A percentile compares a stretch with the other conserved stretches of the same genome.
These are phyloP conservation scores for Geopemphigus sp. DNA, from an alignment of 1,140 invertebrate species.

Conservation along the genomic window DNA sequence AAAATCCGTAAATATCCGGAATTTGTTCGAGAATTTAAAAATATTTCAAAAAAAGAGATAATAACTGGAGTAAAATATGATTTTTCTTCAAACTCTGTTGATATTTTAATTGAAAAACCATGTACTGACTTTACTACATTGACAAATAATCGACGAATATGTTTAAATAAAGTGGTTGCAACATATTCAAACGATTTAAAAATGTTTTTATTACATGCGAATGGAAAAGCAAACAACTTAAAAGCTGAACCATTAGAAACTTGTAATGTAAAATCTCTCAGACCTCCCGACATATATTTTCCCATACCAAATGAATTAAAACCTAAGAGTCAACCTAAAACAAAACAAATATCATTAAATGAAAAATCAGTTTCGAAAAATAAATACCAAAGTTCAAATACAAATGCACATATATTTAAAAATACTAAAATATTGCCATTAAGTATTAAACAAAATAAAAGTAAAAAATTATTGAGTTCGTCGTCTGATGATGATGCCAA, in stretches of 20 bases:
- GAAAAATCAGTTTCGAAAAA: not conserved
- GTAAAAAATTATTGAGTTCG: too few relatives aligned
- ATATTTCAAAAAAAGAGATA: not conserved
- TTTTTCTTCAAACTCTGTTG: not conserved
- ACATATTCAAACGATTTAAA: not conserved
- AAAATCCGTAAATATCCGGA: conserved; percentile 1
- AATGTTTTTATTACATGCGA: not conserved
- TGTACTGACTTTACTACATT: not conserved
- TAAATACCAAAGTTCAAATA: too few relatives aligned
- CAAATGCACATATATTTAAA: too few relatives aligned
- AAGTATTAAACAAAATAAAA: not conserved
- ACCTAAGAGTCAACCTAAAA: not conserved
- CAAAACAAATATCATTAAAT: not conserved
- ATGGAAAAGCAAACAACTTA: not conserved
- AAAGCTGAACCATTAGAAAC: conserved; percentile 2
- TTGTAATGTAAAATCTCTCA: not conserved
- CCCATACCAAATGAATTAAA: not conserved
- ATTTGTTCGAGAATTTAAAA: not conserved
- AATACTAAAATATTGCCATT: not conserved
- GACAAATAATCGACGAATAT: not conserved
- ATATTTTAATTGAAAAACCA: conserved; percentile 10
- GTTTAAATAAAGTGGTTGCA: not conserved
- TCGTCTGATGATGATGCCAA: conserved; percentile 2
- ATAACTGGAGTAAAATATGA: not conserved
- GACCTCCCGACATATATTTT: not conserved